Percentiles rank a stretch among this genome's conserved stretches.
These are phyloP conservation scores for Drepanosiphum platanoidis DNA, from an alignment of 2,888 invertebrate genomes.

Conservation along the genomic window DNA sequence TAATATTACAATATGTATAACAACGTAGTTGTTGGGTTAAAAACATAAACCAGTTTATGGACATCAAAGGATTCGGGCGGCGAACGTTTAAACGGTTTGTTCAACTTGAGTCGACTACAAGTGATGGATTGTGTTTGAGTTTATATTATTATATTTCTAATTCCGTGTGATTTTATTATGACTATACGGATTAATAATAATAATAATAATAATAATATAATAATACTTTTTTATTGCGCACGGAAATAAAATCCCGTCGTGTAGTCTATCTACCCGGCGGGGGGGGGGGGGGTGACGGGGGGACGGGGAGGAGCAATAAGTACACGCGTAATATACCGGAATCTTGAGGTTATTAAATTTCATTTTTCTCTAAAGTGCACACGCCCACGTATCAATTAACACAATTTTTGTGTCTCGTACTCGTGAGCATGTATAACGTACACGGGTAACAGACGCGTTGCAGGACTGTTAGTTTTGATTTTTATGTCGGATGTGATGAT, in stretches of 20 bases:
- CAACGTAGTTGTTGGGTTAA: constrained; percentile 14
- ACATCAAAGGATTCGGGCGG: constrained; percentile 52
- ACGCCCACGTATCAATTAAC: constrained; percentile 39
- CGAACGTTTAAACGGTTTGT: constrained; percentile 40
- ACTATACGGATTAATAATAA: too few relatives aligned
- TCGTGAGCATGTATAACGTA: not conserved
- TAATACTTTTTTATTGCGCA: constrained; percentile 42
- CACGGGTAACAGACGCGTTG: too few relatives aligned
- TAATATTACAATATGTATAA: constrained; percentile 6
- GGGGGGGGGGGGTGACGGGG: too few relatives aligned
- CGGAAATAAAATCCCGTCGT: not conserved
- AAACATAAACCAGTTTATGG: constrained; percentile 48
- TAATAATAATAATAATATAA: too few relatives aligned
- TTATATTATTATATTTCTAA: constrained; percentile 35
- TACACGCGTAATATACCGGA: not conserved
- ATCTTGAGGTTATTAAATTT: constrained; percentile 27
- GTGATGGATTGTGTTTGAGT: constrained; percentile 44
- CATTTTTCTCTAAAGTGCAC: not conserved
- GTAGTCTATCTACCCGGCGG: not conserved
- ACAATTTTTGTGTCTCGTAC: not conserved
- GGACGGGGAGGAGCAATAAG: not conserved
- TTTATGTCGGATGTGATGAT: not conserved
- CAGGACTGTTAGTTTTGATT: not conserved
- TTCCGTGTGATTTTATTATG: constrained; percentile 40
- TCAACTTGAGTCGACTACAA: constrained; percentile 21